These are phyloP conservation scores for Steatocranus sp. DNA, from an alignment of 2,797 vertebrate species.

Conservation along the genomic window DNA sequence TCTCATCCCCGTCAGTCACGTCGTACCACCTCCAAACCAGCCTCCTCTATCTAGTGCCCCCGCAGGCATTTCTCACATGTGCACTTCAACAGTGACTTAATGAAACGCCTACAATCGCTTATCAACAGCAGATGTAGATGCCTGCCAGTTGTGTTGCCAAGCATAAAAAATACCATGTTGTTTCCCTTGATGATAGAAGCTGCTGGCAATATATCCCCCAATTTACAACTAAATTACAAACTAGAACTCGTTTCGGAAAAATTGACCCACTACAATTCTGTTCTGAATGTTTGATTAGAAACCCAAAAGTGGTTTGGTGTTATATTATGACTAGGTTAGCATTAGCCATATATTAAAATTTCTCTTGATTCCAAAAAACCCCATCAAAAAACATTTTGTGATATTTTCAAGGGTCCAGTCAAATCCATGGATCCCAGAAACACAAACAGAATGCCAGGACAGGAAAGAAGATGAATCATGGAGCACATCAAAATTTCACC, in stretches of 20 bases:
- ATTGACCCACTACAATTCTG: conserved; percentile 12
- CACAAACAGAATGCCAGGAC: not conserved
- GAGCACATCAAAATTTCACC: not conserved
- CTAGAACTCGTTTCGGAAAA: conserved; percentile 7
- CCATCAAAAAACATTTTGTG: not conserved
- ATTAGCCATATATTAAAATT: not conserved
- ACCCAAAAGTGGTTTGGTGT: not conserved
- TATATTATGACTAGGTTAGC: not conserved
- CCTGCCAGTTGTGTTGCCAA: conserved; percentile 41
- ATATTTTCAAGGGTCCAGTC: not conserved
- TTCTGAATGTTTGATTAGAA: conserved; percentile 16
- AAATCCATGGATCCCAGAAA: not conserved
- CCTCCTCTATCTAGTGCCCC: conserved; percentile 43
- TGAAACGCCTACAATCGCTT: conserved; percentile 58
- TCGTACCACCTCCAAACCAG: conserved; percentile 38
- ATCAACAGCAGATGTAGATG: conserved; percentile 47
- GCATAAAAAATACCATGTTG: conserved; percentile 30
- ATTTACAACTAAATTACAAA: conserved; percentile 34
- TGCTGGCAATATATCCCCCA: conserved; percentile 20
- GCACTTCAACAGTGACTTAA: conserved; percentile 48
- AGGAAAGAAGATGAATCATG: not conserved
- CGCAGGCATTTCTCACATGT: conserved; percentile 50
- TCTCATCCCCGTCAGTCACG: conserved; percentile 36
- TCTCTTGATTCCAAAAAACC: not conserved
- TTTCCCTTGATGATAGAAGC: conserved; percentile 26